Conservation (phyloP, 1,140 invertebrate genomes). For the Apis mellifera region DNA sequence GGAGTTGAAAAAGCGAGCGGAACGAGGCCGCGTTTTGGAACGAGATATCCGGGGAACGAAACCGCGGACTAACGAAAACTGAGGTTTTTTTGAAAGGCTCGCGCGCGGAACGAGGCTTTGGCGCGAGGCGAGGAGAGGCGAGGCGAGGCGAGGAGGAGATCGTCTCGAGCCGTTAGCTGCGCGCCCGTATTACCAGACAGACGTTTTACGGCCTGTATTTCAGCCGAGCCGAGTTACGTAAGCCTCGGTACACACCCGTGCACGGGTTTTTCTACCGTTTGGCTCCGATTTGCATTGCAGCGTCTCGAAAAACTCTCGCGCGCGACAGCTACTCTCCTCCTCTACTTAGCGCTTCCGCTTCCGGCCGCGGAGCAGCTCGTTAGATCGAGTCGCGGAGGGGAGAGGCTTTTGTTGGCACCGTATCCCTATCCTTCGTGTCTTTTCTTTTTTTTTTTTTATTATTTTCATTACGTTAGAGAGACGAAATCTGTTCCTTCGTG, state of each 20-base stretch:
- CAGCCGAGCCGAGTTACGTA: conserved; percentile 54
- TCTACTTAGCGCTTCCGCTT: conserved; percentile 65
- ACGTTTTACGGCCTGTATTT: conserved; percentile 37
- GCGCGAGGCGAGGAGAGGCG: background rate
- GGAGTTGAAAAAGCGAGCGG: background rate
- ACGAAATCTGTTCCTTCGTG: conserved; percentile 16
- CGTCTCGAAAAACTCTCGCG: conserved; percentile 35
- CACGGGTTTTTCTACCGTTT: conserved; percentile 57
- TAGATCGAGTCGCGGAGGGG: conserved; percentile 62
- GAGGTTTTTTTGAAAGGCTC: conserved; percentile 7
- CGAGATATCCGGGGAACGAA: background rate
- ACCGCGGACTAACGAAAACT: conserved; percentile 16
- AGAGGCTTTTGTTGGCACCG: conserved; percentile 64
- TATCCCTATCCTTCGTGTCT: conserved; percentile 15
- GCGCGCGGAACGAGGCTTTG: background rate
- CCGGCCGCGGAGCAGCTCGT: conserved; percentile 68
- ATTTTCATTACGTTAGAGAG: conserved; percentile 17
- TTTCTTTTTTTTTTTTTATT: background rate
- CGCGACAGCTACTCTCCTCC: conserved; percentile 37
- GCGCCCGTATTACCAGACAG: conserved; percentile 36
- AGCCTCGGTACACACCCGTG: conserved; percentile 41
- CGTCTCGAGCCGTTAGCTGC: conserved; percentile 9
- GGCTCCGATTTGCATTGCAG: conserved; percentile 42
- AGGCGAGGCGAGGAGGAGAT: background rate
- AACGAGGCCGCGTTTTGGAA: too few relatives aligned